These are phyloP conservation scores for Chaenocephalus aceratus DNA, from an alignment of 2,113 vertebrate species.

Conservation along the genomic window DNA sequence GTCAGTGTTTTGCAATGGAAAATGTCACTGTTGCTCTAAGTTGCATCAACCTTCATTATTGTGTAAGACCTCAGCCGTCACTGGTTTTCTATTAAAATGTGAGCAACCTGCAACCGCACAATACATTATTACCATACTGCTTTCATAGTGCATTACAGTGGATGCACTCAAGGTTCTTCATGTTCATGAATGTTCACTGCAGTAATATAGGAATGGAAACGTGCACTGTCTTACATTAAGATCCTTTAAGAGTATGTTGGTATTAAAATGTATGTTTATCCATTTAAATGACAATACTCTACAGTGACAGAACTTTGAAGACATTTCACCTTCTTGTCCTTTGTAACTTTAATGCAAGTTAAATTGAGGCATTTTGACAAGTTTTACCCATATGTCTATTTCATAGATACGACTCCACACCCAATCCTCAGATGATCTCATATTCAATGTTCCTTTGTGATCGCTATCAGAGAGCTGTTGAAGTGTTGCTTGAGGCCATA, in stretches of 20 bases:
- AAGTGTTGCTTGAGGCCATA: slow-evolving; percentile 7
- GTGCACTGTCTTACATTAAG: not conserved
- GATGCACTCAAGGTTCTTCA: not conserved
- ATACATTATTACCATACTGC: not conserved
- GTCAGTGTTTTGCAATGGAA: not conserved
- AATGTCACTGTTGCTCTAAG: slow-evolving; percentile 20
- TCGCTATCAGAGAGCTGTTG: not conserved
- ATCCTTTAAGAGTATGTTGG: not conserved
- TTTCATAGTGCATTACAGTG: not conserved
- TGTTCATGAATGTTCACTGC: not conserved
- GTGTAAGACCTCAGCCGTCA: slow-evolving; percentile 4
- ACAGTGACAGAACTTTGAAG: not conserved
- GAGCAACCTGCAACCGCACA: slow-evolving; percentile 1
- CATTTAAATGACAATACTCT: not conserved
- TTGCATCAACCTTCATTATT: slow-evolving; percentile 53
- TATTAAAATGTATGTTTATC: slow-evolving; percentile 7
- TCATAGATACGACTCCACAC: not conserved
- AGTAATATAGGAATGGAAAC: not conserved
- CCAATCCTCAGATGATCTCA: not conserved
- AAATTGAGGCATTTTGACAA: not conserved
- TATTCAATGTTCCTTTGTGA: slow-evolving; percentile 18
- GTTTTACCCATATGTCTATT: not conserved
- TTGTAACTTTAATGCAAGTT: not conserved
- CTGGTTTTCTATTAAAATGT: slow-evolving; percentile 29
- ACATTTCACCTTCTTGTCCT: not conserved